Percentiles rank a stretch among this genome's conserved stretches.
Conservation (phyloP, 2,113 vertebrate genomes). For the Chrysochloris asiatica region DNA sequence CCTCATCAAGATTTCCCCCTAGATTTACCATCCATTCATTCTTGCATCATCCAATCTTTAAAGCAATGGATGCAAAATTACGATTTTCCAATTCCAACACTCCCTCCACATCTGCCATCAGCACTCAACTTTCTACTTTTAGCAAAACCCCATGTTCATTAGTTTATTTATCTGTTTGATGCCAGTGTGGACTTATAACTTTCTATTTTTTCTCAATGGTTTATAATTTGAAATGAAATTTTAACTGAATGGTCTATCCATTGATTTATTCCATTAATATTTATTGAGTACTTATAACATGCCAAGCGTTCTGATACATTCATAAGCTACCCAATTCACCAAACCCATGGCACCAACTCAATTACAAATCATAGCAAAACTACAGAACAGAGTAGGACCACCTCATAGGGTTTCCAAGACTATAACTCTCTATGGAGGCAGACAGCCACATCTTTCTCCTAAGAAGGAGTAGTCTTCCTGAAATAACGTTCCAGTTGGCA, state of each 20-base stretch:
- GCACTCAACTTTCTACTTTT: neutral
- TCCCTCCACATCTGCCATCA: neutral
- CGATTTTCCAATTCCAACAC: neutral
- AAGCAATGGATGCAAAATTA: conserved; percentile 24
- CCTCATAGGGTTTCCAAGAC: too few relatives aligned
- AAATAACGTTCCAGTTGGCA: neutral
- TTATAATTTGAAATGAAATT: conserved; percentile 3
- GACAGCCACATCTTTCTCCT: neutral
- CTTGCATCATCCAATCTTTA: conserved; percentile 6
- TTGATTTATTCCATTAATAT: neutral
- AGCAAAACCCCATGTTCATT: neutral
- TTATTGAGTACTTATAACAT: neutral
- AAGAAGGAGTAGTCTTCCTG: neutral
- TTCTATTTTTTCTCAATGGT: neutral
- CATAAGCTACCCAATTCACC: neutral
- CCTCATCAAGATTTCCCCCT: conserved; percentile 41
- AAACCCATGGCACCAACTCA: neutral
- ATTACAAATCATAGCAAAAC: neutral
- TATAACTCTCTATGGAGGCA: neutral
- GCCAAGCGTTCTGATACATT: neutral
- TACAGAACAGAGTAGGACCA: neutral
- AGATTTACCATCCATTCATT: neutral
- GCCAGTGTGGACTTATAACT: neutral
- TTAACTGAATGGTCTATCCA: conserved; percentile 4
- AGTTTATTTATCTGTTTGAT: neutral